A percentile compares a stretch with the other conserved stretches of the same genome.
phyloP scores from a whole-genome alignment of 2,113 vertebrate species.

The Puffinus mauretanicus region DNA sequence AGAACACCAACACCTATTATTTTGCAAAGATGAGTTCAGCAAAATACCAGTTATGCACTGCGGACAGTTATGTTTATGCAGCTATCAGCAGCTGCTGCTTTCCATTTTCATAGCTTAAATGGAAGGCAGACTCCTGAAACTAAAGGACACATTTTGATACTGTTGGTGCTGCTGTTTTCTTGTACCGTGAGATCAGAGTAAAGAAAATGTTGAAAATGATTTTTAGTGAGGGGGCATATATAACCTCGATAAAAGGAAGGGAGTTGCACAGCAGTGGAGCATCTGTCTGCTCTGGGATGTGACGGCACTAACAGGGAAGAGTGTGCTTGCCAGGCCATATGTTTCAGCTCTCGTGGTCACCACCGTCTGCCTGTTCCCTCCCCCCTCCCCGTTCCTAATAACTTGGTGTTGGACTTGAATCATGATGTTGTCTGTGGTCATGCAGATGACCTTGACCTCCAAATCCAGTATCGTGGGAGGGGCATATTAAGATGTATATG shows the following conservation, averaged over 20 bases:
- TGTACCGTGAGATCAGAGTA: neutral
- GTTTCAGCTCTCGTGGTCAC: neutral
- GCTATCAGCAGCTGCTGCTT: slow-evolving; percentile 5
- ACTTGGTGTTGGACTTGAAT: neutral
- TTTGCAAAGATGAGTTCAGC: neutral
- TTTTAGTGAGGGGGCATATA: neutral
- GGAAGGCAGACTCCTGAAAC: neutral
- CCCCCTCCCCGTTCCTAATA: neutral
- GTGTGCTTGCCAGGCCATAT: accelerated
- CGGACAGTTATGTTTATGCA: neutral
- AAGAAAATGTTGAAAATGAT: neutral
- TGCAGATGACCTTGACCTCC: neutral
- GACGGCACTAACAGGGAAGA: neutral
- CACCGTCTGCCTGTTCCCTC: neutral
- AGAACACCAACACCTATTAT: slow-evolving; percentile 17
- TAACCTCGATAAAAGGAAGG: neutral
- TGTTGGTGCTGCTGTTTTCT: neutral
- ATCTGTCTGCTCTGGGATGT: neutral
- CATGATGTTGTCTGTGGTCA: neutral
- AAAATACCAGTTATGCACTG: neutral
- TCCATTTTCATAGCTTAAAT: neutral
- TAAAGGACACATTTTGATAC: neutral
- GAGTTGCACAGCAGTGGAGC: neutral
- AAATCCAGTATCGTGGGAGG: neutral
- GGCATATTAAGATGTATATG: neutral